Evolutionary conservation across 2,113 vertebrate genomes (phyloP).

Genomic region (Mesitornis unicolor): DNA sequence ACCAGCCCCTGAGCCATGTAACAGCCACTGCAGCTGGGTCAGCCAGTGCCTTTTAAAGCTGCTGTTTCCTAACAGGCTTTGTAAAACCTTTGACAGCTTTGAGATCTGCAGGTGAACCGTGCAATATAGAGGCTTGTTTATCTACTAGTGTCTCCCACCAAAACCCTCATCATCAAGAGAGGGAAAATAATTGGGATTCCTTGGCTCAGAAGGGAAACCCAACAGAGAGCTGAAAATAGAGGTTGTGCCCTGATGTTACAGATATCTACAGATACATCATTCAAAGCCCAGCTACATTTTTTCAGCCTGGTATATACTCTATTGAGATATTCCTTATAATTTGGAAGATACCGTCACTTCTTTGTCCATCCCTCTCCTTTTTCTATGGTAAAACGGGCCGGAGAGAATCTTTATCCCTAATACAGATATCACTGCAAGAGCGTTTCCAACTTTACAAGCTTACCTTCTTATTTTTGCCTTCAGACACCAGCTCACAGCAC

Average conservation of each 20-base stretch:
- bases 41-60: neutral
- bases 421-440: neutral
- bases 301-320: neutral
- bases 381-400: neutral
- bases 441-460: neutral
- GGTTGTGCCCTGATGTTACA: neutral
- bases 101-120: neutral
- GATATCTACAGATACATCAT: neutral
- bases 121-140: neutral
- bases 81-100: neutral
- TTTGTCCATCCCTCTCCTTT: neutral
- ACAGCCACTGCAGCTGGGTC: neutral
- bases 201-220: neutral
- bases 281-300: neutral
- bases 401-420: neutral
- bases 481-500: slow-evolving; percentile 24
- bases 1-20: neutral
- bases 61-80: neutral
- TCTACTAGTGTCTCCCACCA: neutral
- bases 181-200: neutral
- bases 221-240: neutral
- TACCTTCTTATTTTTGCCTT: slow-evolving; percentile 23
- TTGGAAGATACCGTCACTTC: neutral
- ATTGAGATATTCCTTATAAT: neutral
- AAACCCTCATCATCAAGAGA: neutral